Evolutionary conservation across 2,888 invertebrate genomes (phyloP), one percentile per base, ranked within the genome.

Genomic region (Operophtera brumata): DNA sequence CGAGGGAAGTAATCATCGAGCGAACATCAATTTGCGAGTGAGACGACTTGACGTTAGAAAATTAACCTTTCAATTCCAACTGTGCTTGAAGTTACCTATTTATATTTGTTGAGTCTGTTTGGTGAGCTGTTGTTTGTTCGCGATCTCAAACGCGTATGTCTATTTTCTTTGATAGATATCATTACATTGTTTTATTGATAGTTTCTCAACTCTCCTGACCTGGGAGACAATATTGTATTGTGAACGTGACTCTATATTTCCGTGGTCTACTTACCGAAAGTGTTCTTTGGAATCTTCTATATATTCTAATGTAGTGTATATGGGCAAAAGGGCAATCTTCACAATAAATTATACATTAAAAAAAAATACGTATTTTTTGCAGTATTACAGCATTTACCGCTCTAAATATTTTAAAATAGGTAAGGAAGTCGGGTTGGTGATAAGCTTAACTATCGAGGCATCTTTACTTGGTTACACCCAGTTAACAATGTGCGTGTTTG

Each of bases 351-450:
- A 2, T 20, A 3, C 20, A 20, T 20, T 20, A 3, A 3, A 2
- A 20, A 0, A 20, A 12, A 9, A 8, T 28, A 39, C 12, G 26
- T 42, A 30, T 32, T 40, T 30, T 7, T 44, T 39, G 25, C 39
- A 30, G 2, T 10, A 11, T 39, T 48, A 67, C 63, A 47, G 49
- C 67, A 65, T 72, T 73, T 65, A 67, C 66, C 53, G 75, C 63
- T 69, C 73, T 71, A 61, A 74, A 71, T 72, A 66, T 64, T 62
- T 62, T 62, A 55, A 70, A 68, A 69, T 66, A 54, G 57, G 61
- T 58, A 54, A 62, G 45, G 66, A 63, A 61, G 62, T 62, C 57
- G 53, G 52, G 54, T 60, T 56, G 43, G 61, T 65, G 58, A 57
- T 60, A 58, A 57, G 40, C 57, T 54, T 50, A 60, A 53, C 54